Evolutionary conservation across 2,113 vertebrate species (phyloP).

Genomic region (Hyperoodon ampullatus): DNA sequence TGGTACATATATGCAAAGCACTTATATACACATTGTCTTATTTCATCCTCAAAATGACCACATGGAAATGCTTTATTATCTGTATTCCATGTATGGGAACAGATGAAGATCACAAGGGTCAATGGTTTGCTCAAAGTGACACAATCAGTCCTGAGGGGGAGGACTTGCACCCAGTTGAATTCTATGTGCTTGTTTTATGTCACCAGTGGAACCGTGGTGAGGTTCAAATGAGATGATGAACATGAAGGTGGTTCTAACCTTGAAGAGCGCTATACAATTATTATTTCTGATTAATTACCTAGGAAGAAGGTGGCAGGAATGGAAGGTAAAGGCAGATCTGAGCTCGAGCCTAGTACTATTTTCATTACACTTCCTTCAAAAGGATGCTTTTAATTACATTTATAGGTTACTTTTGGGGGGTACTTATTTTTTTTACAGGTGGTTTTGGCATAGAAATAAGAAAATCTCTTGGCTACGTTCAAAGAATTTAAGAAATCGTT

Average conservation of each 20-base stretch:
- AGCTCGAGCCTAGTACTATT: neutral
- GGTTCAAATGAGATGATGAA: neutral
- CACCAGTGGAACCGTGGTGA: neutral
- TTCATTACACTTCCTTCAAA: neutral
- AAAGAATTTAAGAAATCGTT: slow-evolving; percentile 17
- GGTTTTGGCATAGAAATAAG: neutral
- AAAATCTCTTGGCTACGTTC: neutral
- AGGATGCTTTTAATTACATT: neutral
- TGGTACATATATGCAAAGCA: neutral
- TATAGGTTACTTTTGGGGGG: neutral
- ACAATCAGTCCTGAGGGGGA: neutral
- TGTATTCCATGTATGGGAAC: neutral
- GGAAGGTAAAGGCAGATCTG: neutral
- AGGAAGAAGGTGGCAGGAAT: neutral
- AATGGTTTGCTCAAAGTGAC: neutral
- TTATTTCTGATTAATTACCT: neutral
- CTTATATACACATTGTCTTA: neutral
- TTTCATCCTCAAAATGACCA: neutral
- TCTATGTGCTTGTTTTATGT: neutral
- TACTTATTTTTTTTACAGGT: neutral
- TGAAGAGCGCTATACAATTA: neutral
- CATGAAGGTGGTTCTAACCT: neutral
- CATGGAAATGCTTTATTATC: neutral
- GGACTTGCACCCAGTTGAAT: neutral
- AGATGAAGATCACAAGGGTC: neutral